These are phyloP conservation scores for Plumapathes pennacea DNA, from an alignment of 92 coral and sea anemone genomes.

Conservation along the genomic window DNA sequence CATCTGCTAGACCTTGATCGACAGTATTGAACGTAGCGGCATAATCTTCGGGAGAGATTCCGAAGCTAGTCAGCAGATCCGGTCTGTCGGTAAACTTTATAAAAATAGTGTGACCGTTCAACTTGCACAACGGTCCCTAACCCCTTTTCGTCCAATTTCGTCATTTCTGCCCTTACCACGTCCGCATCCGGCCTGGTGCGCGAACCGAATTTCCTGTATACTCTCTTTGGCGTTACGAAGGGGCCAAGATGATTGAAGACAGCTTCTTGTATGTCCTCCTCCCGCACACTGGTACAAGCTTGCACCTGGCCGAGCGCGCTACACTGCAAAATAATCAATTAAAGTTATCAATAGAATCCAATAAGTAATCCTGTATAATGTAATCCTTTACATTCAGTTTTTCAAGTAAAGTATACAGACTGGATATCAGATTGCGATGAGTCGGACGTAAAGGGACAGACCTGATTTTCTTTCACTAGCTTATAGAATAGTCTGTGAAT, in stretches of 20 bases:
- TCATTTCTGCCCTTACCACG: slow-evolving; percentile 3
- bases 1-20: too few species aligned
- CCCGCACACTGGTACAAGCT: slow-evolving; percentile 5
- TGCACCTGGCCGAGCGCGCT: slow-evolving; percentile 19
- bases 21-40: too few species aligned
- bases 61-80: background rate
- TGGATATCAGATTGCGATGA: too few species aligned
- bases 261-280: slow-evolving; percentile 15
- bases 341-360: too few species aligned
- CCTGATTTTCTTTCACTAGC: too few species aligned
- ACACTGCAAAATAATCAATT: too few species aligned
- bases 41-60: too few species aligned
- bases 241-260: slow-evolving; percentile 21
- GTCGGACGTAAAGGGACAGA: too few species aligned
- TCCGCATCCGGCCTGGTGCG: slow-evolving; percentile 15
- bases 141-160: background rate
- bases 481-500: too few species aligned
- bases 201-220: slow-evolving; percentile 14
- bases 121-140: slow-evolving; percentile 16
- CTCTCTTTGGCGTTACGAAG: slow-evolving; percentile 14
- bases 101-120: slow-evolving; percentile 7
- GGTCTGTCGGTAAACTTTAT: slow-evolving; percentile 1
- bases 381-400: too few species aligned
- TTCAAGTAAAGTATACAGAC: too few species aligned
- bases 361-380: too few species aligned